Evolutionary conservation across 2,113 vertebrate genomes (phyloP).

Genomic region (Pitta sordida): DNA sequence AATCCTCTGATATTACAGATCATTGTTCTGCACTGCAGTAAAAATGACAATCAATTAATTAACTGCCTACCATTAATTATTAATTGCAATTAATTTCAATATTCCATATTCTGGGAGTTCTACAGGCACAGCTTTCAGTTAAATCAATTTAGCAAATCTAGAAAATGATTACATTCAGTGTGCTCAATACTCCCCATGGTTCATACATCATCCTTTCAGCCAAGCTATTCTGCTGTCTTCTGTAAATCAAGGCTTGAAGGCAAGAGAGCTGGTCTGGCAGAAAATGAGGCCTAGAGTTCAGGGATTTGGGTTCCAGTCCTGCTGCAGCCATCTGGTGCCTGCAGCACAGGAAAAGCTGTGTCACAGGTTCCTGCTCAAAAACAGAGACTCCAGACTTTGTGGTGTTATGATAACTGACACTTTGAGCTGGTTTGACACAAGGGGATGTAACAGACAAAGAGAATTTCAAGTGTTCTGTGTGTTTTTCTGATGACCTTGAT

Average conservation of each 20-base stretch:
- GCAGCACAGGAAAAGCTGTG: not conserved
- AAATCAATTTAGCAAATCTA: not conserved
- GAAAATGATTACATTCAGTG: not conserved
- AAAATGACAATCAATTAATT: not conserved
- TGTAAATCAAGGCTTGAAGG: not conserved
- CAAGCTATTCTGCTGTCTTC: not conserved
- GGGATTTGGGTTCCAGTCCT: not conserved
- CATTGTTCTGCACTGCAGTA: not conserved
- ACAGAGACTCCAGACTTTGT: not conserved
- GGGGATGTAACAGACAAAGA: not conserved
- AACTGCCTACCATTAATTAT: not conserved
- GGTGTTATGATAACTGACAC: not conserved
- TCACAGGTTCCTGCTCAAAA: not conserved
- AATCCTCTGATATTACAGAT: not conserved
- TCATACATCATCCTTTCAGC: not conserved
- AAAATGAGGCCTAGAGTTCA: not conserved
- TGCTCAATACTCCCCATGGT: not conserved
- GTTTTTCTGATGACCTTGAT: not conserved
- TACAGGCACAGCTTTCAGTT: not conserved
- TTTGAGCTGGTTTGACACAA: not conserved
- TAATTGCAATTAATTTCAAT: not conserved
- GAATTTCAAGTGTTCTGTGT: not conserved
- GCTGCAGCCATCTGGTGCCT: not conserved
- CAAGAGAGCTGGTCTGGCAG: not conserved
- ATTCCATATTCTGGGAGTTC: not conserved